phyloP scores from a whole-genome alignment of 37 sponge, comb jelly and placozoan genomes.

The Beroe forskalii region DNA sequence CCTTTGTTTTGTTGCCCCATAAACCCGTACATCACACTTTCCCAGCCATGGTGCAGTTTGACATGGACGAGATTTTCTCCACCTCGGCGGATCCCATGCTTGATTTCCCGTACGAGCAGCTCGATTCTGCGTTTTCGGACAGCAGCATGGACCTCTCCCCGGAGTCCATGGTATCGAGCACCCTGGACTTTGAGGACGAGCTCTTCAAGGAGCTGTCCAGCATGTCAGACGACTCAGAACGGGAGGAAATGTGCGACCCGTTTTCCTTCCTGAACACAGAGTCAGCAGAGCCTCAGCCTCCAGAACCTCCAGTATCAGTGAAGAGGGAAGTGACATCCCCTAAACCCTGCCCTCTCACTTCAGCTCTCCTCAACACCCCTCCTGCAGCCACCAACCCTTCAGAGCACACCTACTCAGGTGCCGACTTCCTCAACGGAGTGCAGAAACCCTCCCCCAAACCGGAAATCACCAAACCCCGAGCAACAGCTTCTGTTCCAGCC shows the following conservation, averaged over 20 bases:
- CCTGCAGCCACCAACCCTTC: not conserved
- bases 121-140: slow-evolving; percentile 1
- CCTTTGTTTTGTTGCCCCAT: slow-evolving; percentile 49
- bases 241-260: slow-evolving; percentile 6
- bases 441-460: not conserved
- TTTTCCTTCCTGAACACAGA: slow-evolving; percentile 1
- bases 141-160: slow-evolving; percentile 14
- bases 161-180: not conserved
- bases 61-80: slow-evolving; percentile 19
- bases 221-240: not conserved
- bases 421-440: not conserved
- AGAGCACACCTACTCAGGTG: not conserved
- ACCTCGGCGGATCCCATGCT: not conserved
- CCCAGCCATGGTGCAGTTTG: slow-evolving; percentile 27
- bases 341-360: not conserved
- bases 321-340: slow-evolving; percentile 3
- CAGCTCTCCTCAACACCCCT: not conserved
- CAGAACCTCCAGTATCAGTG: not conserved
- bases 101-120: slow-evolving; percentile 27
- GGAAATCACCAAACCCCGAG: not conserved
- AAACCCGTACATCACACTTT: not conserved
- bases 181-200: slow-evolving; percentile 21
- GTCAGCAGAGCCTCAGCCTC: not conserved
- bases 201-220: slow-evolving; percentile 7
- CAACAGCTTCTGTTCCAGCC: not conserved